phyloP scores from a whole-genome alignment of 2,797 vertebrate species.

The Oryzias dopingdopingensis region DNA sequence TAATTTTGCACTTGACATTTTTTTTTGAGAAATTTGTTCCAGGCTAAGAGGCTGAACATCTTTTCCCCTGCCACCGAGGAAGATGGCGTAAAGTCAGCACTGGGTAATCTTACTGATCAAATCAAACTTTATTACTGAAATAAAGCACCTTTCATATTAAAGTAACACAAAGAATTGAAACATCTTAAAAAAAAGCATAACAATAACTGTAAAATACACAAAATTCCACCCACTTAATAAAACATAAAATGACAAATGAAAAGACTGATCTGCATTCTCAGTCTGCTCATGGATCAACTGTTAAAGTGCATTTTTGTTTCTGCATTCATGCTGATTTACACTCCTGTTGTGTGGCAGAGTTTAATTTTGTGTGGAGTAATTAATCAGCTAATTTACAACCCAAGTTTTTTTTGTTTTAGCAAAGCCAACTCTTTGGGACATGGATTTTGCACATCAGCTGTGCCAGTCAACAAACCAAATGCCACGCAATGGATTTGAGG shows the following conservation, averaged over 20 bases:
- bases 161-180: background rate
- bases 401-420: slow-evolving; percentile 41
- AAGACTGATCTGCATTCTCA: too few species aligned
- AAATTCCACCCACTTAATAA: too few species aligned
- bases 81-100: slow-evolving; percentile 48
- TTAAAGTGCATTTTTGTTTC: background rate
- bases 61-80: slow-evolving; percentile 72
- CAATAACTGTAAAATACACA: too few species aligned
- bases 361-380: too few species aligned
- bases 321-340: background rate
- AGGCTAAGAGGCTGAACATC: slow-evolving; percentile 83
- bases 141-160: too few species aligned
- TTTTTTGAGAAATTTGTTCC: slow-evolving; percentile 71
- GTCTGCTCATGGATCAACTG: too few species aligned
- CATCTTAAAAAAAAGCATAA: background rate
- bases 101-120: slow-evolving; percentile 71
- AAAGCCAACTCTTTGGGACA: slow-evolving; percentile 88
- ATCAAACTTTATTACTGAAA: too few species aligned
- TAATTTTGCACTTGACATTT: too few species aligned
- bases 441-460: slow-evolving; percentile 84
- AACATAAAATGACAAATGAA: too few species aligned
- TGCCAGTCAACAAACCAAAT: slow-evolving; percentile 64
- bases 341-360: too few species aligned
- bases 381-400: background rate
- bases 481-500: slow-evolving; percentile 87